Base-by-base conservation (phyloP, 37 sponge, comb jelly and placozoan species). In the Chondrilla cf. caribensis region DNA sequence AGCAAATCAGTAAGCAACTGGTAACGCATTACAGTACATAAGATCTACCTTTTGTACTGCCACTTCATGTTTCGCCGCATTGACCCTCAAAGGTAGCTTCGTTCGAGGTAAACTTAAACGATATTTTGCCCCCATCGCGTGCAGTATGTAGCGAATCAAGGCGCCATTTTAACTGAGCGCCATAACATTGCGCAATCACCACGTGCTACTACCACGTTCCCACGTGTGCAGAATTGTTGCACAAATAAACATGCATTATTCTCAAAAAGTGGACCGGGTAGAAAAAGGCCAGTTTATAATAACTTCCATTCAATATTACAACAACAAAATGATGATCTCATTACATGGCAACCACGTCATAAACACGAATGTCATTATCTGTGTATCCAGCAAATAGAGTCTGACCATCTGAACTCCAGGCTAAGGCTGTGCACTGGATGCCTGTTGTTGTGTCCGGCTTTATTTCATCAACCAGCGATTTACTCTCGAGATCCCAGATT, bases 401-500 rank as follows among this genome's bases (percentile, higher is more conserved):
- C 81, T 96, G 97, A 38, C 99, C 99, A 83, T 99, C 97, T 24
- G 93, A 37, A 60, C 93, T 92, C 99, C 99, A 99, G 6, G 99
- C 97, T 22, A 99, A 83, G 26, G 89, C 88, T 64, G 87, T 89
- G 47, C 97, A 96, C 58, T 89, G 82, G 39, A 87, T 85, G 24
- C 78, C 88, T 22, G 44, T 71, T 9, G 83, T 76, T 1, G 86
- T 58, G 32, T 98, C 99, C 0, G 87, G 88, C 58, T 70, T 75
- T 25, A 90, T 81, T 83, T 96, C 95, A 71, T 99, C 99, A 14
- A 99, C 99, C 19, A 94, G 84, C 47, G 85, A 58, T 87, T 99
- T 99, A 80, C 93, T 90, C 89, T 99, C 99, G n/a, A 99, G 82
- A 81, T 99, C 99, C 99, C 99, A 99, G 62, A 99, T 90, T 90